Evolutionary conservation across 2,113 vertebrate genomes (phyloP).

Genomic region (Callorhinus ursinus): DNA sequence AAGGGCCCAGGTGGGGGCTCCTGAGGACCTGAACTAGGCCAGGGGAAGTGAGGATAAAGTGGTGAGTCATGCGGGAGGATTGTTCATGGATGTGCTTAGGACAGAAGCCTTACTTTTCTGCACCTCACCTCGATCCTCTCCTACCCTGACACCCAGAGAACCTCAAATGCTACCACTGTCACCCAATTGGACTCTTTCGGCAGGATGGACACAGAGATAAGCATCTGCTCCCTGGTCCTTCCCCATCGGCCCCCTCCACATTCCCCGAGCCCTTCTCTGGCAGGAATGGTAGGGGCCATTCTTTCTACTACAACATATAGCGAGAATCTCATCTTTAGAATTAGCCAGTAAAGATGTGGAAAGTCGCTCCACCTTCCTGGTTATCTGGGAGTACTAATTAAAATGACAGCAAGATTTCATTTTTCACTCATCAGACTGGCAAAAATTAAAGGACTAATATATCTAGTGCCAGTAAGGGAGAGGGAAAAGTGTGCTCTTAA

Average conservation of each 20-base stretch:
- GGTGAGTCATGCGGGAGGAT: not conserved
- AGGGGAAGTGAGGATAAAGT: not conserved
- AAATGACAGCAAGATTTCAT: conserved; percentile 56
- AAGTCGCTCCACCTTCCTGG: not conserved
- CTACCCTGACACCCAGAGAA: not conserved
- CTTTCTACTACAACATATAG: not conserved
- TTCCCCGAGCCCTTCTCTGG: not conserved
- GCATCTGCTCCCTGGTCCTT: not conserved
- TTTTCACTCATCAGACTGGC: conserved; percentile 58
- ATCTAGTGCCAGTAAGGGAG: not conserved
- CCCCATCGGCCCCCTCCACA: too few species aligned
- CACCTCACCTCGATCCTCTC: not conserved
- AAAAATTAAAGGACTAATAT: conserved; percentile 58
- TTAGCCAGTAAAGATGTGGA: not conserved
- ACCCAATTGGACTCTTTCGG: not conserved
- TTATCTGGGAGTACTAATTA: conserved; percentile 55
- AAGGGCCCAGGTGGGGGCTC: not conserved
- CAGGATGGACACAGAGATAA: not conserved
- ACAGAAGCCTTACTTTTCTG: not conserved
- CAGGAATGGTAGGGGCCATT: not conserved
- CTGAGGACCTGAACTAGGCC: not conserved
- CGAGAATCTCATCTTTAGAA: not conserved
- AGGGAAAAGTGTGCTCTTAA: conserved; percentile 1
- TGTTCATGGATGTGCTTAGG: not conserved
- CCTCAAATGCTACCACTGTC: not conserved